These are phyloP conservation scores for Eubasilissa splendida DNA, from an alignment of 2,888 invertebrate species.

Conservation along the genomic window DNA sequence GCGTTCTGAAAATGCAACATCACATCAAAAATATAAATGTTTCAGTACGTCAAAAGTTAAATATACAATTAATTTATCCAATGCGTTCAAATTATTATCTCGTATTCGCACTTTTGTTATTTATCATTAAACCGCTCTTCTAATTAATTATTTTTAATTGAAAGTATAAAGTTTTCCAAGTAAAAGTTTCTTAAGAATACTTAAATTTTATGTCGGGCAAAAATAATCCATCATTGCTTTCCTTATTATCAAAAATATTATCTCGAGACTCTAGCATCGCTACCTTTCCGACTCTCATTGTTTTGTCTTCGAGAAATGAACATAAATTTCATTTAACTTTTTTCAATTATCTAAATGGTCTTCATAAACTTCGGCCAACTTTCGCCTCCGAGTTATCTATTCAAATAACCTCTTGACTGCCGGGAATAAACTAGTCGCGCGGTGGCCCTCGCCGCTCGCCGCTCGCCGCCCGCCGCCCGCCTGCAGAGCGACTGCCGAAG, in stretches of 20 bases:
- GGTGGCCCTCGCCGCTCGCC: background rate
- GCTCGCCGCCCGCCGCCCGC: background rate
- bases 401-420: slow-evolving; percentile 38
- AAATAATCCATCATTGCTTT: slow-evolving; percentile 30
- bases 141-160: too few species aligned
- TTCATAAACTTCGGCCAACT: slow-evolving; percentile 27
- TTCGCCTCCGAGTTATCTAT: slow-evolving; percentile 33
- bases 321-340: slow-evolving; percentile 46
- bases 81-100: too few species aligned
- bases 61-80: too few species aligned
- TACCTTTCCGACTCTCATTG: slow-evolving; percentile 32
- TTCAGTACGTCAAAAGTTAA: too few species aligned
- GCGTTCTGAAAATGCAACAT: too few species aligned
- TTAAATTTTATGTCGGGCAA: background rate
- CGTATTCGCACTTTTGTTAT: too few species aligned
- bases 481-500: slow-evolving; percentile 20
- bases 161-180: too few species aligned
- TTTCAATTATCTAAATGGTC: slow-evolving; percentile 48
- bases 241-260: slow-evolving; percentile 10
- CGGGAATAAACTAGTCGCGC: slow-evolving; percentile 3
- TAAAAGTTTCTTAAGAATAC: too few species aligned
- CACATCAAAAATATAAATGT: too few species aligned
- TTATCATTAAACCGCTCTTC: too few species aligned
- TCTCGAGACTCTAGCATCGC: background rate
- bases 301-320: slow-evolving; percentile 44